Base-by-base conservation (phyloP, 2,797 vertebrate genomes). In the Anabacerthia variegaticeps region DNA sequence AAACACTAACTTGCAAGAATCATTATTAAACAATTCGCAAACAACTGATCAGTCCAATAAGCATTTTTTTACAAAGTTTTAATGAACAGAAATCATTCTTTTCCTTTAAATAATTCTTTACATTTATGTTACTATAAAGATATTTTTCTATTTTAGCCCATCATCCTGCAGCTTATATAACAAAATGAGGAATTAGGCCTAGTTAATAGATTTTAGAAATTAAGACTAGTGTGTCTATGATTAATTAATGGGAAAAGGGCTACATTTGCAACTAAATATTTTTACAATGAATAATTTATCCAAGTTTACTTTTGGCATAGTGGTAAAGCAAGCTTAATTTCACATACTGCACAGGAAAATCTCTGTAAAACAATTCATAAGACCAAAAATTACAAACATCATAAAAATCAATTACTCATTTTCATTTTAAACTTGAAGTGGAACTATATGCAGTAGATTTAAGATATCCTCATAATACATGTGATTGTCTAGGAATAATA, bases 211-310 rank as follows among this genome's bases (percentile, higher is more conserved):
- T 89, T 91, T 81, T 81, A 59, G 16, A 88, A 92, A 92, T 75
- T 85, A 84, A 16, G n/a, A 72, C 39, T 75, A 55, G 5, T 28
- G 7, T 75, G 37, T 85, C 80, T 88, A 91, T 88, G 62, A 96
- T 93, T 96, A 94, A 95, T 96, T 91, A 93, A 92, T 86, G 88
- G 39, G 59, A 75, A 91, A 95, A 91, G 21, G 24, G 41, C 39
- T 91, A 93, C 43, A 88, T 85, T 88, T 95, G 48, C 82, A 81
- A 73, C 62, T 49, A 94, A 89, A 83, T 89, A 88, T 84, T 95
- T 94, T 84, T 87, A 73, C 68, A 92, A 86, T 91, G 7, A 96
- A 96, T 94, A 93, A 97, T 95, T 96, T 92, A 92, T 83, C n/a
- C 32, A 84, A 43, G 79, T 91, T 96, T 92, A 76, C 67, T 92